Percentiles rank a stretch among this genome's conserved stretches.
phyloP scores from a whole-genome alignment of 2,797 vertebrate species.

The Aplochiton taeniatus region DNA sequence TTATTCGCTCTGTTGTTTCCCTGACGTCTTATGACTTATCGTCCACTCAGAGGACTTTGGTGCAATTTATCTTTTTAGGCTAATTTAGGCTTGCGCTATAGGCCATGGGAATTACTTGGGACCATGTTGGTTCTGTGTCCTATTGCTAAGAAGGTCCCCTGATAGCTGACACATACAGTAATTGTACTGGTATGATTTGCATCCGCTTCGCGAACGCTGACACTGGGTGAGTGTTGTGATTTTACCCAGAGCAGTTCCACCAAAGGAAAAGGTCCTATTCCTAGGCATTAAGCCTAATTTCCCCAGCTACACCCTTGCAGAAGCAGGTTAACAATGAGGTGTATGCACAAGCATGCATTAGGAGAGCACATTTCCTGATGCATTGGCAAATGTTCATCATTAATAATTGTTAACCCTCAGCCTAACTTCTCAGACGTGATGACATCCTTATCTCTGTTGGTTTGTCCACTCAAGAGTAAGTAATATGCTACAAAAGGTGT shows the following conservation, averaged over 20 bases:
- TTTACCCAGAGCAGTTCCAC: neutral
- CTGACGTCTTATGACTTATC: conserved; percentile 10
- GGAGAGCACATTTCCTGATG: conserved; percentile 21
- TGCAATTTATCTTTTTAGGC: conserved; percentile 20
- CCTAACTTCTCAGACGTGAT: conserved; percentile 19
- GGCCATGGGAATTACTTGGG: conserved; percentile 45
- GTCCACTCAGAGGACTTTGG: conserved; percentile 28
- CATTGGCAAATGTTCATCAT: conserved; percentile 51
- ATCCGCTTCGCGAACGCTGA: conserved; percentile 28
- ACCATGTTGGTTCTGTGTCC: conserved; percentile 37
- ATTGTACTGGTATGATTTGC: conserved; percentile 23
- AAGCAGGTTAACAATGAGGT: too few relatives aligned
- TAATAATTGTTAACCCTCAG: conserved; percentile 49
- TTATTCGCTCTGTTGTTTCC: neutral
- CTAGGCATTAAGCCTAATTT: neutral
- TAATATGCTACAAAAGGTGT: neutral
- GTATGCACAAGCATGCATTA: too few relatives aligned
- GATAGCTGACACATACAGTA: conserved; percentile 26
- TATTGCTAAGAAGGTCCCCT: conserved; percentile 39
- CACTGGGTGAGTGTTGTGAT: neutral
- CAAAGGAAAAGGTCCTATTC: neutral
- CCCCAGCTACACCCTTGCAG: neutral
- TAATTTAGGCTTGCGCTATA: conserved; percentile 17
- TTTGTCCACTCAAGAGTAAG: conserved; percentile 5
- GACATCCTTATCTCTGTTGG: conserved; percentile 20